phyloP scores from a whole-genome alignment of 2,113 vertebrate species.

The Chlamydotis undulata region DNA sequence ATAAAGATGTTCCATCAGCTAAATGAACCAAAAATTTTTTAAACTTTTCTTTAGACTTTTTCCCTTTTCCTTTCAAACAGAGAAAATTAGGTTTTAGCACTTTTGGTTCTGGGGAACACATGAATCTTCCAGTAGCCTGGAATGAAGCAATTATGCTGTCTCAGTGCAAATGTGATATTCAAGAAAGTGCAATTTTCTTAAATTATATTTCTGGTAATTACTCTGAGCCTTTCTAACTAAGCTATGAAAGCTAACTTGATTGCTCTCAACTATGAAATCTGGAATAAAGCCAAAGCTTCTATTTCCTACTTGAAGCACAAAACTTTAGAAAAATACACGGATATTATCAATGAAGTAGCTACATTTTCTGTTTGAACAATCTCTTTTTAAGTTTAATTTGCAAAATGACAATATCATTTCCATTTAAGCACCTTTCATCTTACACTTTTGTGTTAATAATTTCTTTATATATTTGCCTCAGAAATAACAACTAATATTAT shows the following conservation, averaged over 20 bases:
- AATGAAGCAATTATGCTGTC: conserved; percentile 69
- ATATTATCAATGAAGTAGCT: neutral
- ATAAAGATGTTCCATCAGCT: neutral
- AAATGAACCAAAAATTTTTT: neutral
- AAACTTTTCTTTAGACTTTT: neutral
- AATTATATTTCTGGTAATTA: conserved; percentile 21
- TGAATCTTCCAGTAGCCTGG: conserved; percentile 64
- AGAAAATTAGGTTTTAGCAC: conserved; percentile 54
- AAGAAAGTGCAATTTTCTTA: conserved; percentile 68
- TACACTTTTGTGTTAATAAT: neutral
- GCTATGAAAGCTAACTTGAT: neutral
- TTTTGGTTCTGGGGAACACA: conserved; percentile 37
- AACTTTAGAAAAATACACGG: neutral
- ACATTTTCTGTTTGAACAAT: neutral
- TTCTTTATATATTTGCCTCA: conserved; percentile 1
- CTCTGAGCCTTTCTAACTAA: neutral
- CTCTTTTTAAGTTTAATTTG: conserved; percentile 11
- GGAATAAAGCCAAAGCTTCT: neutral
- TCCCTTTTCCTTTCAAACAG: conserved; percentile 22
- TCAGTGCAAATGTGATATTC: conserved; percentile 74
- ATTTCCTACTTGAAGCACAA: neutral
- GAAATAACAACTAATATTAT: conserved; percentile 37
- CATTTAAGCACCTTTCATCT: neutral
- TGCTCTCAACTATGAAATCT: neutral
- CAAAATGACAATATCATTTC: conserved; percentile 1